Percentiles rank a stretch among this genome's conserved stretches.
These are phyloP conservation scores for Meloidogyne exigua DNA, from an alignment of 1,140 invertebrate species.

Conservation along the genomic window DNA sequence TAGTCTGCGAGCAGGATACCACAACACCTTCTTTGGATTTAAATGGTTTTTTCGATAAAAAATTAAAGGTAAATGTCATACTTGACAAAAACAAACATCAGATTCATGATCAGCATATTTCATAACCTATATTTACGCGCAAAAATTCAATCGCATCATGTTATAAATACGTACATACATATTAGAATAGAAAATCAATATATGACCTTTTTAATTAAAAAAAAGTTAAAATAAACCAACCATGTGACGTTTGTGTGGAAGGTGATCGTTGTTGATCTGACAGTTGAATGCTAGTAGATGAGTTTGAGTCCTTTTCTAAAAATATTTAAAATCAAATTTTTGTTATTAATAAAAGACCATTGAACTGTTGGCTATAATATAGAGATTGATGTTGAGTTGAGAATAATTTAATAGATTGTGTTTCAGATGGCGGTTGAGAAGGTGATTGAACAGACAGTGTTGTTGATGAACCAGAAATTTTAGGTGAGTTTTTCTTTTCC, in stretches of 20 bases:
- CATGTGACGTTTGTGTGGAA: not conserved
- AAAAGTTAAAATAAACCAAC: not conserved
- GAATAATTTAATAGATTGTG: not conserved
- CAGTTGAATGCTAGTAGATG: not conserved
- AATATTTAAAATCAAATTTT: not conserved
- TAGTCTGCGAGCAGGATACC: too few relatives aligned
- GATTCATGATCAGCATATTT: too few relatives aligned
- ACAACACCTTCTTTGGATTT: too few relatives aligned
- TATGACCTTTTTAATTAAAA: too few relatives aligned
- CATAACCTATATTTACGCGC: too few relatives aligned
- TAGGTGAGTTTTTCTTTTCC: not conserved
- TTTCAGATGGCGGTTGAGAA: not conserved
- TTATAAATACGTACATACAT: too few relatives aligned
- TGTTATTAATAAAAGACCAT: not conserved
- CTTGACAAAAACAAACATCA: too few relatives aligned
- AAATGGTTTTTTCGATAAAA: too few relatives aligned
- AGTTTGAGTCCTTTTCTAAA: not conserved
- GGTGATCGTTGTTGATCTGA: not conserved
- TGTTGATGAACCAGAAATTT: not conserved
- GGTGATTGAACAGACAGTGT: not conserved
- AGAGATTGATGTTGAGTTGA: not conserved
- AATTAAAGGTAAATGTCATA: too few relatives aligned
- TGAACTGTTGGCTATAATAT: not conserved
- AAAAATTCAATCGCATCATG: too few relatives aligned
- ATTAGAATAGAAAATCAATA: too few relatives aligned